Conservation (phyloP, 1,140 invertebrate species). For the Pseudachorutes palmiensis region DNA sequence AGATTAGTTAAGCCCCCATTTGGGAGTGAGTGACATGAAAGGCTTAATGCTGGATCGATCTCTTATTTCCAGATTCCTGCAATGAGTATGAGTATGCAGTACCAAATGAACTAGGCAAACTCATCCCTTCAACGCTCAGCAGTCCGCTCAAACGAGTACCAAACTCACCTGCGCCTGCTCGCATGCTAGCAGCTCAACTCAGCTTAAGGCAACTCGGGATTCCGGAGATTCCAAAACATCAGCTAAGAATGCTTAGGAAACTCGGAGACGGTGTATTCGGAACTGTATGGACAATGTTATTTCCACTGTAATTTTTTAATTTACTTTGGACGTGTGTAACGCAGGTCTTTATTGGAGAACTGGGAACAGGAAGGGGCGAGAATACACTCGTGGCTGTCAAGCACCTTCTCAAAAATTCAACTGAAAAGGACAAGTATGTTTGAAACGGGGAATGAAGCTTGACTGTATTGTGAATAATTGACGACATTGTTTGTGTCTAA, state of each 20-base stretch:
- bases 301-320: background rate
- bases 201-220: slow-evolving; percentile 47
- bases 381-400: slow-evolving; percentile 78
- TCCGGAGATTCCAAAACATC: slow-evolving; percentile 72
- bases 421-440: slow-evolving; percentile 70
- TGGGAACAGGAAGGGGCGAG: slow-evolving; percentile 49
- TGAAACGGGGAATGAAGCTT: too few relatives aligned
- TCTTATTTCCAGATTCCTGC: slow-evolving; percentile 26
- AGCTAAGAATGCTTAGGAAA: slow-evolving; percentile 77
- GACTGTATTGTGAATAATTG: too few relatives aligned
- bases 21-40: background rate
- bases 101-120: slow-evolving; percentile 36
- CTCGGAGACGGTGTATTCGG: slow-evolving; percentile 83
- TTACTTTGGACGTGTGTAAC: background rate
- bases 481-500: too few relatives aligned
- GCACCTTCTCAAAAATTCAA: slow-evolving; percentile 69
- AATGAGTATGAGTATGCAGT: slow-evolving; percentile 38
- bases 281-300: slow-evolving; percentile 56
- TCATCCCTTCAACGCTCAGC: slow-evolving; percentile 22
- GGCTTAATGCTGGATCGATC: background rate
- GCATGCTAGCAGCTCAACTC: slow-evolving; percentile 27
- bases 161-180: slow-evolving; percentile 30
- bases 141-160: slow-evolving; percentile 34
- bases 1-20: background rate
- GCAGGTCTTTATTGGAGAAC: slow-evolving; percentile 37